Conservation (phyloP, 2,797 vertebrate species). For the Anabacerthia variegaticeps region DNA sequence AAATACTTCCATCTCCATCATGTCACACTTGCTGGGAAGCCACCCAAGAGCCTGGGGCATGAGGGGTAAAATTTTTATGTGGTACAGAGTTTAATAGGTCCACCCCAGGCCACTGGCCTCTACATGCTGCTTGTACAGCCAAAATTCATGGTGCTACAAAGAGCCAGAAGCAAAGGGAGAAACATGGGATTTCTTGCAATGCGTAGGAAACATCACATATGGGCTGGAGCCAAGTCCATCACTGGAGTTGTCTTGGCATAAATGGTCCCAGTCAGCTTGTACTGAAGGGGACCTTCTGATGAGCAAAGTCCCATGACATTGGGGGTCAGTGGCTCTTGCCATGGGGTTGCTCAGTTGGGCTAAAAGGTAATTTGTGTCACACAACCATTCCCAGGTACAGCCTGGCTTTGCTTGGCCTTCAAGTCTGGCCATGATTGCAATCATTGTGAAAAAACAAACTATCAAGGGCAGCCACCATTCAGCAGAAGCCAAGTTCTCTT, state of each 20-base stretch:
- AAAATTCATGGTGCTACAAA: fast-evolving
- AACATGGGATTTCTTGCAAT: neutral
- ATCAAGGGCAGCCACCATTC: neutral
- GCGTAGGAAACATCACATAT: neutral
- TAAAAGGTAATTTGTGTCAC: neutral
- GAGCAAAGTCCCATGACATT: fast-evolving
- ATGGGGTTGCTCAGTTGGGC: neutral
- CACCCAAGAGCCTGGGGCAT: neutral
- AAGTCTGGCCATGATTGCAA: neutral
- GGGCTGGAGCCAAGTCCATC: neutral
- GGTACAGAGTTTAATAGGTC: neutral
- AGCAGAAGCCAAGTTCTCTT: neutral
- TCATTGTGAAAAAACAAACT: neutral
- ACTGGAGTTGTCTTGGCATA: neutral
- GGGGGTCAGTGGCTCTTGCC: neutral
- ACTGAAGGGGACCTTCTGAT: neutral
- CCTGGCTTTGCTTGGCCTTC: neutral
- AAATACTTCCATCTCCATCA: neutral
- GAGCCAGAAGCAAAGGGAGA: neutral
- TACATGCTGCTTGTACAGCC: neutral
- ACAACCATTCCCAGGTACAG: neutral
- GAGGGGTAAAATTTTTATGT: neutral
- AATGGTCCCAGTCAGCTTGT: neutral
- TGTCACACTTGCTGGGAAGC: neutral
- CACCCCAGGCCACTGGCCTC: neutral